Base-by-base conservation (phyloP, 1,140 invertebrate genomes). In the Theocolax elegans region DNA sequence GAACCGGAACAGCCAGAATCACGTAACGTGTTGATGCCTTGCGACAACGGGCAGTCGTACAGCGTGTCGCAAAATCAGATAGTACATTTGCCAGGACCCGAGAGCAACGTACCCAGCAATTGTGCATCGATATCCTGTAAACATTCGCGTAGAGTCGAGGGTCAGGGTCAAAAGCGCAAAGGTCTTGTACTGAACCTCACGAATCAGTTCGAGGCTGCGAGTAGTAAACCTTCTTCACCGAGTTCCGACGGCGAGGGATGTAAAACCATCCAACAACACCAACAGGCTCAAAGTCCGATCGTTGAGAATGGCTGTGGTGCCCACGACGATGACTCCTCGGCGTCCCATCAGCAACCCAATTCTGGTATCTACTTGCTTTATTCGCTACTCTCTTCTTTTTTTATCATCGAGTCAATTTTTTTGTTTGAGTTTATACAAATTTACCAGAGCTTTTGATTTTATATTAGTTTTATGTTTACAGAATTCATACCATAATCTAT, bases 21-120 rank as follows among this genome's bases (percentile, higher is more conserved):
- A 13, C 88, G 91, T 51, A 93, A 94, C 78, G 91, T 94, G 74
- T 84, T 93, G 64, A 92, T 94, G 89, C 92, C 93, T 0, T 94
- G 92, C 77, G 91, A 91, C 71, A 94, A 94, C 80, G 94, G 94
- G 0, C 89, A 93, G 74, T 92, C 92, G 38, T 96, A 95, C 81
- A 95, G 93, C 80, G 94, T 95, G 9, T 95, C 94, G 25, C 94
- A 94, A 73, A 96, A 96, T 80, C 92, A 94, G 86, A 94, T 95
- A 68, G 90, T 95, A 29, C 91, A 94, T 75, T 87, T 95, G 59
- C 87, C 89, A 2, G 79, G 81, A 13, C 78, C 81, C 0, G 81
- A 81, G 4, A 63, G 78, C 8, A 81, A 73, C 64, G 85, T 74
- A 79, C 19, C 53, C 0, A 51, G 67, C 1, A 90, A 86, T 75